Evolutionary conservation across 2,888 invertebrate species (phyloP).

Genomic region (Salpingus planirostris): DNA sequence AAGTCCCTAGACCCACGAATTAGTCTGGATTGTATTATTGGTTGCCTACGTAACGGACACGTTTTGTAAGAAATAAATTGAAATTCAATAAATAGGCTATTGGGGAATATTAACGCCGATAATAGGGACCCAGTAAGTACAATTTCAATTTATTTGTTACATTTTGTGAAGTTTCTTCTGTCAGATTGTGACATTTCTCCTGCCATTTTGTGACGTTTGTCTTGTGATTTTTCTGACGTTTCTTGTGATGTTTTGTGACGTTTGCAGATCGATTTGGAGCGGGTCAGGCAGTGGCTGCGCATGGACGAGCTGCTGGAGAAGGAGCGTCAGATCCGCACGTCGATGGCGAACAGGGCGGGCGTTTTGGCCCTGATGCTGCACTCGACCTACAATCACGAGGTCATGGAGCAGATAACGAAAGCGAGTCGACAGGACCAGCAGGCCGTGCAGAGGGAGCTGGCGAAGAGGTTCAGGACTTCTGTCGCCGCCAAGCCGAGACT

Average conservation of each 20-base stretch:
- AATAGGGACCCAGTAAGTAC: too few species aligned
- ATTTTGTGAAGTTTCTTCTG: too few species aligned
- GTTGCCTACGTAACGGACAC: too few species aligned
- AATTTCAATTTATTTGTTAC: too few species aligned
- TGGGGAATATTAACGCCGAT: too few species aligned
- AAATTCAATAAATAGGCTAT: too few species aligned
- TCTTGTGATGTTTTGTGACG: not conserved
- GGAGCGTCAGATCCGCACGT: slow-evolving; percentile 74
- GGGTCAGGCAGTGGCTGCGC: slow-evolving; percentile 85
- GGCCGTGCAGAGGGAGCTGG: slow-evolving; percentile 43
- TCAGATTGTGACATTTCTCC: too few species aligned
- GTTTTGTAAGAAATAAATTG: too few species aligned
- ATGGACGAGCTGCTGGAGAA: slow-evolving; percentile 91
- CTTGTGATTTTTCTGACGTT: slow-evolving; percentile 1
- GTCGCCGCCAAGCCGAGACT: not conserved
- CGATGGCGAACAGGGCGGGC: slow-evolving; percentile 73
- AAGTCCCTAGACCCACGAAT: too few species aligned
- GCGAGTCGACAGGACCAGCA: slow-evolving; percentile 44
- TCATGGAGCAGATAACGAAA: slow-evolving; percentile 64
- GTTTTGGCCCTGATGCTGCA: slow-evolving; percentile 93
- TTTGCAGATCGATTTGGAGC: slow-evolving; percentile 79
- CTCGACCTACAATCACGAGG: slow-evolving; percentile 90
- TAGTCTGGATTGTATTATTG: too few species aligned
- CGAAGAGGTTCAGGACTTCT: slow-evolving; percentile 26
- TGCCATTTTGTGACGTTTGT: not conserved